phyloP scores from a whole-genome alignment of 2,113 vertebrate species.

The Scalopus aquaticus region DNA sequence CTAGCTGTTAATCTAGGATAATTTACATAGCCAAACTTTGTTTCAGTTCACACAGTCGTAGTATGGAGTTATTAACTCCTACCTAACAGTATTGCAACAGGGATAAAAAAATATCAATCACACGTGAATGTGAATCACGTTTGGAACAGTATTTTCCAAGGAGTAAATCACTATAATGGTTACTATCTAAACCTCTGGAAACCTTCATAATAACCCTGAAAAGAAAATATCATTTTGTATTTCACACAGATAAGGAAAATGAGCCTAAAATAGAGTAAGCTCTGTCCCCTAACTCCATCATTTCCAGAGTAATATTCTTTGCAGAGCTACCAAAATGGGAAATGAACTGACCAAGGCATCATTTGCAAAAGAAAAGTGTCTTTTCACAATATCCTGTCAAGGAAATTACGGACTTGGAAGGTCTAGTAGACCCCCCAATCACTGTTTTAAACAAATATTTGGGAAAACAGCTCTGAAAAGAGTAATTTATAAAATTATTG shows the following conservation, averaged over 20 bases:
- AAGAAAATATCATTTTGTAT: not conserved
- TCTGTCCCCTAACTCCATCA: not conserved
- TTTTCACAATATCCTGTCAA: not conserved
- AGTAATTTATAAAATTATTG: not conserved
- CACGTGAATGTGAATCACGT: not conserved
- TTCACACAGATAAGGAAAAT: not conserved
- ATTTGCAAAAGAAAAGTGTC: not conserved
- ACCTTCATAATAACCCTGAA: not conserved
- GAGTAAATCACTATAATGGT: not conserved
- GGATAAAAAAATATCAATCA: not conserved
- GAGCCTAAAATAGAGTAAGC: not conserved
- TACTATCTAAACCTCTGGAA: not conserved
- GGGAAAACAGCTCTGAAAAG: not conserved
- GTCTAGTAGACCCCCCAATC: not conserved
- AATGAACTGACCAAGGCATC: not conserved
- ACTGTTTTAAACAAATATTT: constrained; percentile 15
- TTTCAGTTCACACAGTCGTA: not conserved
- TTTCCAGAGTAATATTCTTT: not conserved
- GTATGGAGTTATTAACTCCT: not conserved
- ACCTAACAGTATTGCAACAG: not conserved
- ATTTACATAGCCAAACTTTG: not conserved
- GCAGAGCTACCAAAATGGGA: not conserved
- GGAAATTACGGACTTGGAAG: not conserved
- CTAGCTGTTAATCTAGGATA: not conserved
- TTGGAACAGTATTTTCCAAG: not conserved